Evolutionary conservation across 2,888 invertebrate species (phyloP).

Genomic region (Pecten maximus): DNA sequence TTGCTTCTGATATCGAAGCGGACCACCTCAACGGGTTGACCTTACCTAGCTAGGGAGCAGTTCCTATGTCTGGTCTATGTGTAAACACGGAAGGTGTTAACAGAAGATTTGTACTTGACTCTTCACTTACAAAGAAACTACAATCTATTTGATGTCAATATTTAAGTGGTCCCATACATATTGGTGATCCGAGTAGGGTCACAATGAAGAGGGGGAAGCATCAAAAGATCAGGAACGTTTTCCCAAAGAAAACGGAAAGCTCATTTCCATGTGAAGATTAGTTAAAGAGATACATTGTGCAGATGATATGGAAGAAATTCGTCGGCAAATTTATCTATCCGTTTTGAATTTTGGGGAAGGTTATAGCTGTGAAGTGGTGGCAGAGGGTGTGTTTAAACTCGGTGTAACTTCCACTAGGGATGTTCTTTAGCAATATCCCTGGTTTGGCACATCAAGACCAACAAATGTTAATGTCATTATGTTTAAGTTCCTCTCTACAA

Average conservation of each 20-base stretch:
- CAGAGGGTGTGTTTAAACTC: not conserved
- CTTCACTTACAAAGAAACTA: slow-evolving; percentile 22
- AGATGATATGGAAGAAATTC: not conserved
- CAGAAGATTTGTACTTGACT: not conserved
- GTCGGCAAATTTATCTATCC: not conserved
- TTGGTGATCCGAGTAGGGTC: not conserved
- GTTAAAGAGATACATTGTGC: not conserved
- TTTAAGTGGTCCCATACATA: not conserved
- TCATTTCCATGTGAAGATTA: not conserved
- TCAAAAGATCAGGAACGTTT: not conserved
- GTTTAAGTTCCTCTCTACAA: not conserved
- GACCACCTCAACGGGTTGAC: not conserved
- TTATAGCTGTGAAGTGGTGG: not conserved
- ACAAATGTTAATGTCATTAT: not conserved
- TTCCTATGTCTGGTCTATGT: not conserved
- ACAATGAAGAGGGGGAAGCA: not conserved
- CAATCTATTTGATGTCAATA: slow-evolving; percentile 33
- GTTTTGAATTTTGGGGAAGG: not conserved
- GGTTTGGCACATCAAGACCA: not conserved
- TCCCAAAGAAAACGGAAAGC: not conserved
- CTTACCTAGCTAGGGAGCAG: not conserved
- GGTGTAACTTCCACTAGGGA: not conserved
- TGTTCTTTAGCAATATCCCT: not conserved
- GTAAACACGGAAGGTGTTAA: slow-evolving; percentile 2
- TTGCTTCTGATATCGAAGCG: slow-evolving; percentile 25